These are phyloP conservation scores for Drosophila willistoni DNA, from an alignment of 1,140 invertebrate species.

Conservation along the genomic window DNA sequence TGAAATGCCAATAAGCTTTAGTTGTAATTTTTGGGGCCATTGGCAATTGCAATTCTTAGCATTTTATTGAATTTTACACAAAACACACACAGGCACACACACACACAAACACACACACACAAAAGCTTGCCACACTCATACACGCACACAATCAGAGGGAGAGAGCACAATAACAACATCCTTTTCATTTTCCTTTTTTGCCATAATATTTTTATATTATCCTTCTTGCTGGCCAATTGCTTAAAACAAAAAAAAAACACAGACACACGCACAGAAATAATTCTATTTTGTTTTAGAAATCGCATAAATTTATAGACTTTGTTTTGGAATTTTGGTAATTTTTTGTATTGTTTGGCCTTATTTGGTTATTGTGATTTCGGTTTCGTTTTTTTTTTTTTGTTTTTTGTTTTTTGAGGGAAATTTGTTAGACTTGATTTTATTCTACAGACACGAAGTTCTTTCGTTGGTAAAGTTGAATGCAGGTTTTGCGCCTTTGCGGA, in stretches of 20 bases:
- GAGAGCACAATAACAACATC: slow-evolving; percentile 69
- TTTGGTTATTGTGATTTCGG: slow-evolving; percentile 4
- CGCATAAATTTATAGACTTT: slow-evolving; percentile 2
- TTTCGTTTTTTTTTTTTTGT: slow-evolving; percentile 12
- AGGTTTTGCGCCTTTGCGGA: slow-evolving; percentile 70
- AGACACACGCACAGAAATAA: background rate
- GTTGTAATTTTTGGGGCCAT: slow-evolving; percentile 62
- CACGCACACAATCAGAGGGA: slow-evolving; percentile 14
- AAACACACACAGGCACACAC: slow-evolving; percentile 19
- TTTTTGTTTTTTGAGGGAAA: slow-evolving; percentile 22
- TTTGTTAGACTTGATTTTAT: slow-evolving; percentile 24
- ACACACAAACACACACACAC: slow-evolving; percentile 21
- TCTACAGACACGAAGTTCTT: slow-evolving; percentile 47
- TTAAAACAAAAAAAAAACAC: slow-evolving; percentile 8
- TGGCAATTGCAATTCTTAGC: slow-evolving; percentile 70
- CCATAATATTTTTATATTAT: slow-evolving; percentile 72
- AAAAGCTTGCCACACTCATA: slow-evolving; percentile 35
- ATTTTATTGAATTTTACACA: slow-evolving; percentile 79
- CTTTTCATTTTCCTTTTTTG: slow-evolving; percentile 39
- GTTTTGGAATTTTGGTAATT: slow-evolving; percentile 11
- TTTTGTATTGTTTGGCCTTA: slow-evolving; percentile 4
- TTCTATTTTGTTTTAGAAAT: slow-evolving; percentile 2
- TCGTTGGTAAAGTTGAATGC: slow-evolving; percentile 52
- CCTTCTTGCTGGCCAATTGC: slow-evolving; percentile 31
- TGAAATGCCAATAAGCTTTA: slow-evolving; percentile 27